A percentile compares a stretch with the other conserved stretches of the same genome.
These are phyloP conservation scores for Ceratina australensis DNA, from an alignment of 1,140 invertebrate species.

Conservation along the genomic window DNA sequence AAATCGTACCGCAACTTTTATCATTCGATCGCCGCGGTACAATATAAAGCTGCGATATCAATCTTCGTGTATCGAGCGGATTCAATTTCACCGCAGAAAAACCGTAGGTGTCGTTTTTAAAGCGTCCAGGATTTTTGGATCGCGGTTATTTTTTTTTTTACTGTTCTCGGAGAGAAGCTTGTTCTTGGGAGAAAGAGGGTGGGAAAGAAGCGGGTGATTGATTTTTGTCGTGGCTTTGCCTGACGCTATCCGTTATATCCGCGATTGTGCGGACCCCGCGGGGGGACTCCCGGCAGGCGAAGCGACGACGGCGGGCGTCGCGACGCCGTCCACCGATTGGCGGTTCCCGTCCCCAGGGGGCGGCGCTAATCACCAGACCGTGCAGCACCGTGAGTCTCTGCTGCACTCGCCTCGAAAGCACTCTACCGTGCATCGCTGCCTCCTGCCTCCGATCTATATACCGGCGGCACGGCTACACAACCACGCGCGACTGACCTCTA, in stretches of 20 bases:
- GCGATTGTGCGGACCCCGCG: slow-evolving; percentile 73
- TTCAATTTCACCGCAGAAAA: no score
- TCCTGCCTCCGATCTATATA: slow-evolving; percentile 60
- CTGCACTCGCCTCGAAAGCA: slow-evolving; percentile 75
- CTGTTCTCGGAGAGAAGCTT: no score
- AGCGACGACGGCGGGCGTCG: slow-evolving; percentile 75
- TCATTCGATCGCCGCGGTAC: no score
- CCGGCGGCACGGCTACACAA: slow-evolving; percentile 16
- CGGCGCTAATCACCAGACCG: slow-evolving; percentile 80
- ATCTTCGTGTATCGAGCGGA: no score
- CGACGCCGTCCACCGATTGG: slow-evolving; percentile 78
- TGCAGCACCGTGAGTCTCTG: slow-evolving; percentile 68
- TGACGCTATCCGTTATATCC: slow-evolving; percentile 77
- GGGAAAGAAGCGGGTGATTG: slow-evolving; percentile 76
- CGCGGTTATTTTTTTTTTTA: no score
- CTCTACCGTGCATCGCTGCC: slow-evolving; percentile 70
- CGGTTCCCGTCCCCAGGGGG: slow-evolving; percentile 78
- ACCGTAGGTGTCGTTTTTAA: no score
- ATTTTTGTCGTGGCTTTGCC: slow-evolving; percentile 80
- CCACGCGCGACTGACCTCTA: slow-evolving; percentile 46
- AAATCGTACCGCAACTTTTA: no score
- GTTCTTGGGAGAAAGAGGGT: slow-evolving; percentile 34
- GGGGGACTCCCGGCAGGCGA: slow-evolving; percentile 65
- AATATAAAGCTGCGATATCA: no score
- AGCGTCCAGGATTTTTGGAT: no score